Evolutionary conservation across 2,113 vertebrate genomes (phyloP), one percentile per base, ranked within the genome.

Genomic region (Cephalopholis sonnerati): DNA sequence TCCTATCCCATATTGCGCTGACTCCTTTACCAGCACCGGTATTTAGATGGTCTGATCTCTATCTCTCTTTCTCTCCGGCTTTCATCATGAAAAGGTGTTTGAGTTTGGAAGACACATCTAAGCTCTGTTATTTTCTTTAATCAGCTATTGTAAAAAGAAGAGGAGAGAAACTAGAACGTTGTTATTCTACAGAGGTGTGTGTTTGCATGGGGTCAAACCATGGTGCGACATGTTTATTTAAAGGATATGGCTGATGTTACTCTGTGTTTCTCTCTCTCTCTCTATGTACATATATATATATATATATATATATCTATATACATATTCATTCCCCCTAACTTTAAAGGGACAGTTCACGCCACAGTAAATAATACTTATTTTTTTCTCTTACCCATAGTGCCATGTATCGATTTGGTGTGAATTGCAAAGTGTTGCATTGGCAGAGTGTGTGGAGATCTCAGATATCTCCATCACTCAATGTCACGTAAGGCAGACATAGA

Each of bases 1-100:
- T 92, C 91, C 90, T 87, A 84, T 88, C 83, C 78, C 53, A 82
- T 86, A 89, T 86, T 81, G 84, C 77, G 76, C 86, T 66, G 84
- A 85, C 85, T 88, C 75, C 67, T 88, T 85, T 74, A 87, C 62
- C 82, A 74, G 79, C 84, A 70, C 29, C 10, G 51, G 70, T 87
- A 85, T 88, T 91, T 82, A 87, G 84, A 87, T 79, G 65, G 72
- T 87, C 79, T 89, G 74, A 76, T 69, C 12, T 62, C 59, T 53
- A 44, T 44, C 41, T 74, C 73, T 84, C 62, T 77, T 22, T 76
- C 36, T 61, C 27, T 51, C 69, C 17, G 51, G 36, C 79, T 86
- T 87, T 89, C 69, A 86, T 89, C 82, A 70, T 50, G 77, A 79
- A 83, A 79, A 91, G 69, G 71, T 87, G 73, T 67, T 68, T 65